Evolutionary conservation across 35 echinoderm and acorn worm genomes (phyloP).

Genomic region (Amphiura filiformis): DNA sequence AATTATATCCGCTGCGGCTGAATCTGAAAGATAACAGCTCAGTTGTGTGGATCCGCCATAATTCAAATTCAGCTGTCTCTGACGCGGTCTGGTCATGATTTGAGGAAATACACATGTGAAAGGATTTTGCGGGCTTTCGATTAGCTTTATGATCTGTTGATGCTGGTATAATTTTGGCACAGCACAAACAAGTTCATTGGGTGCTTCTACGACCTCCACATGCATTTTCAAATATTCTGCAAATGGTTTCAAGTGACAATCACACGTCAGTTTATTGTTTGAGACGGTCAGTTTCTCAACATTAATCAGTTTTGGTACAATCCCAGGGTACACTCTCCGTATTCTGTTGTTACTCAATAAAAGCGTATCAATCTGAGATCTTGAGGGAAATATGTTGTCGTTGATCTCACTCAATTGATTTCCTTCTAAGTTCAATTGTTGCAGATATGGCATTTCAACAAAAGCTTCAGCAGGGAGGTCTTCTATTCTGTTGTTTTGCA

Average conservation of each 20-base stretch:
- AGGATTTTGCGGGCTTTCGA: slow-evolving; percentile 27
- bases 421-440: slow-evolving; percentile 54
- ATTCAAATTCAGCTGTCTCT: slow-evolving; percentile 19
- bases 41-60: slow-evolving; percentile 44
- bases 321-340: slow-evolving; percentile 36
- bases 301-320: slow-evolving; percentile 4
- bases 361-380: slow-evolving; percentile 32
- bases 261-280: slow-evolving; percentile 66
- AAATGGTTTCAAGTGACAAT: slow-evolving; percentile 69
- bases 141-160: slow-evolving; percentile 31
- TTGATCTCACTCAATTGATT: slow-evolving; percentile 47
- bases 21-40: slow-evolving; percentile 33
- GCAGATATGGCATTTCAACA: slow-evolving; percentile 34
- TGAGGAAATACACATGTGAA: slow-evolving; percentile 44
- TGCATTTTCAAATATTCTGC: slow-evolving; percentile 55
- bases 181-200: slow-evolving; percentile 49
- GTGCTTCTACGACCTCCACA: slow-evolving; percentile 40
- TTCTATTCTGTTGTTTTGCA: slow-evolving; percentile 73
- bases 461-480: slow-evolving; percentile 48
- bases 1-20: slow-evolving; percentile 40
- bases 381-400: slow-evolving; percentile 33
- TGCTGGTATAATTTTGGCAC: slow-evolving; percentile 16
- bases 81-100: slow-evolving; percentile 53
- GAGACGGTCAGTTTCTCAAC: slow-evolving; percentile 57
- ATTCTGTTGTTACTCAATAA: slow-evolving; percentile 70